A percentile compares a stretch with the other conserved stretches of the same genome.
These are phyloP conservation scores for Pogonognathellus flavescens DNA, from an alignment of 1,140 invertebrate species.

Conservation along the genomic window DNA sequence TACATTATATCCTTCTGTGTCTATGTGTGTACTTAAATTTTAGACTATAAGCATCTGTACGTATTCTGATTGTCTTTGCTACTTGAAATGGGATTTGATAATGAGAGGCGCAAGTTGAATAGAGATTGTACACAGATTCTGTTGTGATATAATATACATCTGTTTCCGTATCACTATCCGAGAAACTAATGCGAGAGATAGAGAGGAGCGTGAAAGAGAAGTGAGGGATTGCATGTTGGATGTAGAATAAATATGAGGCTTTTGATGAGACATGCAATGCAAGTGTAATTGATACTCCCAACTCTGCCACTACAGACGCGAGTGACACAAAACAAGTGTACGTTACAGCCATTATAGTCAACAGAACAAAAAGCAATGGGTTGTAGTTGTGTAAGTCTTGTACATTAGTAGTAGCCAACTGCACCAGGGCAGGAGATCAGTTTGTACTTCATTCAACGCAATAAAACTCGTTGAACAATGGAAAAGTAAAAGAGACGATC, in stretches of 20 bases:
- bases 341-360: no score
- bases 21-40: no score
- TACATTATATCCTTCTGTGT: no score
- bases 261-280: slow-evolving; percentile 16
- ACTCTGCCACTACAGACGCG: background rate
- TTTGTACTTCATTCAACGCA: no score
- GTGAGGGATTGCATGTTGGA: background rate
- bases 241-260: background rate
- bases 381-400: background rate
- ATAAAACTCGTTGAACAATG: no score
- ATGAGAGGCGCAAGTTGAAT: background rate
- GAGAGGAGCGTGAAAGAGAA: background rate
- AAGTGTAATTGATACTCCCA: background rate
- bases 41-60: no score
- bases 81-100: background rate
- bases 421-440: background rate
- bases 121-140: background rate
- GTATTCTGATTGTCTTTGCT: background rate
- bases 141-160: no score
- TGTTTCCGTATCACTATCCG: no score
- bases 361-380: background rate
- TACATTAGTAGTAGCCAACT: background rate
- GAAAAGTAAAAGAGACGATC: background rate
- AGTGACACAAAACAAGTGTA: background rate
- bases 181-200: no score